Evolutionary conservation across 1,140 invertebrate genomes (phyloP).

Genomic region (Helicoverpa zea): DNA sequence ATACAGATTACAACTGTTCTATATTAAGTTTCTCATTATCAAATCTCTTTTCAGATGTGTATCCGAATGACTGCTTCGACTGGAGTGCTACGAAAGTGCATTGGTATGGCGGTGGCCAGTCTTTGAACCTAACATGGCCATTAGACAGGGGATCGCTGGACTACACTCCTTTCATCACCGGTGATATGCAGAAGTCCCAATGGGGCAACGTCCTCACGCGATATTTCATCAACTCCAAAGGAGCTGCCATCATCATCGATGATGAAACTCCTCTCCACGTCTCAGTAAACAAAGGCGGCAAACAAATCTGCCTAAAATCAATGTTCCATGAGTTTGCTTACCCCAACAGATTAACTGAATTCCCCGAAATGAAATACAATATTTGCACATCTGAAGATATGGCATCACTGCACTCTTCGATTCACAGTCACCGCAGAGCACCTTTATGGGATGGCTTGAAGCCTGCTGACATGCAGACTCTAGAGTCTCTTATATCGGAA

Average conservation of each 20-base stretch:
- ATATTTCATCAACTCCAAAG: constrained; percentile 95
- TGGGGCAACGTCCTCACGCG: constrained; percentile 94
- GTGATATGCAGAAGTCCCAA: constrained; percentile 91
- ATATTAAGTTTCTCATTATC: neutral
- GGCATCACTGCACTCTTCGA: constrained; percentile 91
- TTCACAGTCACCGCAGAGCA: constrained; percentile 88
- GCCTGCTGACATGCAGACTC: constrained; percentile 90
- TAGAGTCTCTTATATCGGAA: constrained; percentile 92
- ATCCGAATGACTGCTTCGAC: constrained; percentile 94
- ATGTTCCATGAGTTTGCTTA: constrained; percentile 93
- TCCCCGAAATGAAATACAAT: constrained; percentile 93
- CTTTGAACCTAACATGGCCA: constrained; percentile 92
- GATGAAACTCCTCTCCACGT: constrained; percentile 93
- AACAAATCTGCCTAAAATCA: constrained; percentile 92
- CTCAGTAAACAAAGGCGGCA: constrained; percentile 89
- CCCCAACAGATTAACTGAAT: constrained; percentile 89
- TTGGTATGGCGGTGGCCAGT: constrained; percentile 95
- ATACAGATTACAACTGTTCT: constrained; percentile 6
- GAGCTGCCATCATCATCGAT: constrained; percentile 92
- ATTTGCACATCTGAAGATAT: constrained; percentile 94
- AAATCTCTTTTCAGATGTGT: constrained; percentile 78
- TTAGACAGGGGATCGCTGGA: constrained; percentile 91
- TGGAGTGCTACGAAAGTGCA: constrained; percentile 89
- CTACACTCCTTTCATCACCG: constrained; percentile 93
- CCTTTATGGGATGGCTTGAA: constrained; percentile 94